phyloP scores from a whole-genome alignment of 1,140 invertebrate genomes.

The Eurosta solidaginis region DNA sequence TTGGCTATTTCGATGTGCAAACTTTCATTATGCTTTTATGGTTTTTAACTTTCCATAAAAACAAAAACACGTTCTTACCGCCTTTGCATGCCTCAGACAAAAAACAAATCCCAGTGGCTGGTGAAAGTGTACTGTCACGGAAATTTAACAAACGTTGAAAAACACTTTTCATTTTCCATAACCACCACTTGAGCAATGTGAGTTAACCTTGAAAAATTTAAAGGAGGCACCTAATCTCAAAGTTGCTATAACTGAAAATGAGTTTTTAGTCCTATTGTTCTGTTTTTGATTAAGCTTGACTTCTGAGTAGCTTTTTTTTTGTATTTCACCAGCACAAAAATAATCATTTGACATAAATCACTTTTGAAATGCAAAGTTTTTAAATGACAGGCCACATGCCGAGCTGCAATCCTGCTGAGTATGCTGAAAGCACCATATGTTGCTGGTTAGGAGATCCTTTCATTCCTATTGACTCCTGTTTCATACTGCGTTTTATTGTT shows the following conservation, averaged over 20 bases:
- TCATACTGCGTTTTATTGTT: no score
- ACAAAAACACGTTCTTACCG: neutral
- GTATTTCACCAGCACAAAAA: neutral
- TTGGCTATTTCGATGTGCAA: no score
- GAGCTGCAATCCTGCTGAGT: neutral
- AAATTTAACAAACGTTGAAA: neutral
- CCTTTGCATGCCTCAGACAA: neutral
- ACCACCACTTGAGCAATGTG: neutral
- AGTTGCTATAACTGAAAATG: neutral
- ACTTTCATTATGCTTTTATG: neutral
- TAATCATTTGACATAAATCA: slow-evolving; percentile 25
- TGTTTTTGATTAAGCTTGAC: neutral
- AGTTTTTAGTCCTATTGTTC: neutral
- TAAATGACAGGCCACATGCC: slow-evolving; percentile 15
- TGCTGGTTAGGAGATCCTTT: neutral
- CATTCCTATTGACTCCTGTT: neutral
- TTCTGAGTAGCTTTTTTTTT: neutral
- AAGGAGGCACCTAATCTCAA: neutral
- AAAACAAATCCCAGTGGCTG: neutral
- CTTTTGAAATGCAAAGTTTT: neutral
- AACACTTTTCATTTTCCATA: neutral
- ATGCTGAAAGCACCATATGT: neutral
- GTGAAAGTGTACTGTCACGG: neutral
- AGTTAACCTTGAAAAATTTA: neutral
- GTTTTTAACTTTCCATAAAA: neutral